Evolutionary conservation across 2,797 vertebrate species (phyloP).

Genomic region (Cryptoprocta ferox): DNA sequence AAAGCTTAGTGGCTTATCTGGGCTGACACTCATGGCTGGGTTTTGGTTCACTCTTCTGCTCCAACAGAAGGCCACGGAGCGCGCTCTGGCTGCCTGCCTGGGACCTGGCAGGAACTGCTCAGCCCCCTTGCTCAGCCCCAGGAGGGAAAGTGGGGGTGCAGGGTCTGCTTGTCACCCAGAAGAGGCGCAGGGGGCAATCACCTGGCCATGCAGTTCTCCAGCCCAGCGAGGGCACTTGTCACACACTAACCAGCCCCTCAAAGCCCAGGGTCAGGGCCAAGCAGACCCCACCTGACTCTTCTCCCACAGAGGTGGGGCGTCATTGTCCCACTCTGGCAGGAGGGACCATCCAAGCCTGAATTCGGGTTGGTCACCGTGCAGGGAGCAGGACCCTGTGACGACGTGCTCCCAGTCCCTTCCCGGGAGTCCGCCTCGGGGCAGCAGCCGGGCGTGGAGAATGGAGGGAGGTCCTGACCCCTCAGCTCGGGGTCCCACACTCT

Average conservation of each 20-base stretch:
- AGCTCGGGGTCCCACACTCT: not conserved
- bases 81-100: not conserved
- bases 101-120: no score
- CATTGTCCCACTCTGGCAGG: not conserved
- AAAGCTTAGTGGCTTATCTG: not conserved
- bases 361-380: not conserved
- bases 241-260: not conserved
- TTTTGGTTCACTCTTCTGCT: not conserved
- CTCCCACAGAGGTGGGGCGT: accelerated
- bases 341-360: not conserved
- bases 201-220: not conserved
- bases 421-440: accelerated
- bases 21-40: not conserved
- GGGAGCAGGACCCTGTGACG: not conserved
- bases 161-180: not conserved
- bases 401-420: not conserved
- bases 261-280: not conserved
- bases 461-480: not conserved
- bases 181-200: no score
- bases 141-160: accelerated
- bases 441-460: accelerated
- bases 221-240: not conserved
- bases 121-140: not conserved
- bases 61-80: not conserved
- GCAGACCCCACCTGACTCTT: not conserved